Evolutionary conservation across 2,888 invertebrate species (phyloP).

Genomic region (Creontiades dilutus): DNA sequence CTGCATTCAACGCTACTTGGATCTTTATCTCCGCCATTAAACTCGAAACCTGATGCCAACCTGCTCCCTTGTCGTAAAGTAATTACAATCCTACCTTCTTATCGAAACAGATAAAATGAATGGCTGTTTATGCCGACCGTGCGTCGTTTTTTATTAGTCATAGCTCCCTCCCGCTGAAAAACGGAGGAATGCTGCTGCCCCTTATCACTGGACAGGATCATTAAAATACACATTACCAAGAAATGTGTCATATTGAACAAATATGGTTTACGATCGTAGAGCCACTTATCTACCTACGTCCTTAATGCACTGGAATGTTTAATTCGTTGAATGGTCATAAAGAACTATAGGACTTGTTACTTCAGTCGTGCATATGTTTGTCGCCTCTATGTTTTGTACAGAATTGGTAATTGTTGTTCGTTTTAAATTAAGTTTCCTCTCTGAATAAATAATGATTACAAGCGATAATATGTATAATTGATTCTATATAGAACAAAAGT

Average conservation of each 20-base stretch:
- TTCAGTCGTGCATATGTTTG: too few species aligned
- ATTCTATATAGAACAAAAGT: too few species aligned
- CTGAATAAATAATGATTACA: too few species aligned
- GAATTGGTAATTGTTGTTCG: too few species aligned
- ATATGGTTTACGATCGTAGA: not conserved
- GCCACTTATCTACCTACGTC: not conserved
- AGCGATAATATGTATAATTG: too few species aligned
- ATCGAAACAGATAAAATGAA: not conserved
- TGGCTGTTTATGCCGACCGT: slow-evolving; percentile 1
- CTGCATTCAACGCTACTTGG: slow-evolving; percentile 27
- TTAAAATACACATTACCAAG: not conserved
- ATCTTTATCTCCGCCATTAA: slow-evolving; percentile 31
- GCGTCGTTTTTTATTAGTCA: slow-evolving; percentile 3
- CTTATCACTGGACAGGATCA: not conserved
- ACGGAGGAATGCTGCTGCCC: not conserved
- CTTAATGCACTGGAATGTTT: too few species aligned
- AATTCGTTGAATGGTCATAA: too few species aligned
- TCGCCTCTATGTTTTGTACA: too few species aligned
- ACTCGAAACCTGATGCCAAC: slow-evolving; percentile 6
- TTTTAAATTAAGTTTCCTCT: too few species aligned
- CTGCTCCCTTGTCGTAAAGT: slow-evolving; percentile 20
- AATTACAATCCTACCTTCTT: slow-evolving; percentile 28
- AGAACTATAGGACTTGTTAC: too few species aligned
- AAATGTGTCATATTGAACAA: not conserved
- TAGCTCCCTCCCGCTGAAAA: not conserved